phyloP scores from a whole-genome alignment of 2,113 vertebrate genomes.

The Dipodomys merriami region DNA sequence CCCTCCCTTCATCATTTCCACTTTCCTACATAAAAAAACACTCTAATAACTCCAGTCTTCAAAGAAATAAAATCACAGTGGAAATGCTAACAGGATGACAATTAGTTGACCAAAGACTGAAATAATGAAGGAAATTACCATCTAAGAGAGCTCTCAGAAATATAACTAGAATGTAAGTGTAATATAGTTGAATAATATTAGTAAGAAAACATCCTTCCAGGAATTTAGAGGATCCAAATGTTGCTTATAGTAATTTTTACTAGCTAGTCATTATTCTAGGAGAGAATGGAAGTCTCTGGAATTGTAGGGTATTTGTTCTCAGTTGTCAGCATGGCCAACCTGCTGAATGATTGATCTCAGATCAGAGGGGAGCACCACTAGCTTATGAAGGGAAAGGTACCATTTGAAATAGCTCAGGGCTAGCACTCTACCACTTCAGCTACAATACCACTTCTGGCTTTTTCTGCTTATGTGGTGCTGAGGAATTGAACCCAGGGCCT shows the following conservation, averaged over 20 bases:
- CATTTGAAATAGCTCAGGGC: neutral
- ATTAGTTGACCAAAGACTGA: neutral
- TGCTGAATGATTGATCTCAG: neutral
- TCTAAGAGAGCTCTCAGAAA: neutral
- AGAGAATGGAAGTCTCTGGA: neutral
- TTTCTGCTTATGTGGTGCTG: too few relatives aligned
- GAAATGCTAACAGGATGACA: conserved; percentile 41
- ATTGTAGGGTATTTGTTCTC: neutral
- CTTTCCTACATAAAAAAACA: conserved; percentile 14
- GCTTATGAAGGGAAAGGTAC: too few relatives aligned
- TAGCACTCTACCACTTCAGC: too few relatives aligned
- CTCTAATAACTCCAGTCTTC: neutral
- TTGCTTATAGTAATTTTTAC: neutral
- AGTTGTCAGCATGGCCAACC: neutral
- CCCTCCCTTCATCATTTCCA: neutral
- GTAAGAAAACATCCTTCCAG: conserved; percentile 31
- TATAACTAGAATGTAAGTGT: neutral
- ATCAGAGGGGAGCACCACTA: neutral
- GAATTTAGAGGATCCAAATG: neutral
- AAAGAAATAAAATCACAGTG: conserved; percentile 52
- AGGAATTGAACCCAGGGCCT: too few relatives aligned
- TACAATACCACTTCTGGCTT: too few relatives aligned
- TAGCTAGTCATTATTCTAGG: neutral
- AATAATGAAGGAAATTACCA: conserved; percentile 33
- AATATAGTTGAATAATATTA: neutral